phyloP scores from a whole-genome alignment of 2,797 vertebrate species.

The Synanceia verrucosa region DNA sequence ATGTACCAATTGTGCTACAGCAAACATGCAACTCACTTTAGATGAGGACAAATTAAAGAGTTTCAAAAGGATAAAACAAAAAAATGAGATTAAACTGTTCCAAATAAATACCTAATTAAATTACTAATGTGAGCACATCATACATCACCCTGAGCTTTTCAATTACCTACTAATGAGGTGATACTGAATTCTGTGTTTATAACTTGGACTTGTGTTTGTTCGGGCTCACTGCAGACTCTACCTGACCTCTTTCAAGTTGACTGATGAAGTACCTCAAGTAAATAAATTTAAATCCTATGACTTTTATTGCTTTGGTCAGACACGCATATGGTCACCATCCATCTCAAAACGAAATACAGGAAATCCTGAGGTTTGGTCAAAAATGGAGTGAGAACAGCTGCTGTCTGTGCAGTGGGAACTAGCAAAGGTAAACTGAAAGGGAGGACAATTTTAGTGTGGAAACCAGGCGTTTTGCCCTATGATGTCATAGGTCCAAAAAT shows the following conservation, averaged over 20 bases:
- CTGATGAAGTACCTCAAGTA: slow-evolving; percentile 68
- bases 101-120: slow-evolving; percentile 38
- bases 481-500: slow-evolving; percentile 80
- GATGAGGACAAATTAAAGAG: background rate
- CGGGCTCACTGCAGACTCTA: slow-evolving; percentile 17
- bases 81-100: slow-evolving; percentile 16
- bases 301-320: slow-evolving; percentile 68
- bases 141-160: background rate
- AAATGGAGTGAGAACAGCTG: slow-evolving; percentile 70
- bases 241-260: slow-evolving; percentile 52
- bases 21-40: background rate
- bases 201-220: slow-evolving; percentile 43
- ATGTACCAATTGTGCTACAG: background rate
- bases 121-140: background rate
- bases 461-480: slow-evolving; percentile 74
- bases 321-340: slow-evolving; percentile 76
- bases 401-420: slow-evolving; percentile 57
- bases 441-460: slow-evolving; percentile 58
- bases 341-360: slow-evolving; percentile 64
- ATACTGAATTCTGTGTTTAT: slow-evolving; percentile 21
- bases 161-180: slow-evolving; percentile 27
- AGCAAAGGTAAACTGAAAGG: slow-evolving; percentile 57
- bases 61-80: background rate
- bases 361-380: slow-evolving; percentile 72
- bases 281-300: slow-evolving; percentile 66